A percentile compares a stretch with the other conserved stretches of the same genome.
Evolutionary conservation across 2,888 invertebrate genomes (phyloP).

Genomic region (Cryptocheilus praepositus): DNA sequence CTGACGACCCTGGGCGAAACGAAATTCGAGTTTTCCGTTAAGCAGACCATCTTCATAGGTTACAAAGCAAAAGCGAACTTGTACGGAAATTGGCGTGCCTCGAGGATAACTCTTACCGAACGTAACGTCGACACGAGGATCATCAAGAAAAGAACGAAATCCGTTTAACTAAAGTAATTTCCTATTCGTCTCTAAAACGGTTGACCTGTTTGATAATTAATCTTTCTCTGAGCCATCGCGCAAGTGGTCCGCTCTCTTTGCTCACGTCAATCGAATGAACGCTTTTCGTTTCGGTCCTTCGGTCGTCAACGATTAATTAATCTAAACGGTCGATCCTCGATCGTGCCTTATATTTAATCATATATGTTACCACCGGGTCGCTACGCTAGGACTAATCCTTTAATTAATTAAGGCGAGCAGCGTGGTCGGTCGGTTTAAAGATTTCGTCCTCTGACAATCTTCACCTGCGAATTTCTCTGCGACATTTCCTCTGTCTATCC

Average conservation of each 20-base stretch:
- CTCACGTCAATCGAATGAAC: not conserved
- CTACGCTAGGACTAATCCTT: conserved; percentile 52
- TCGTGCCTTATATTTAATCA: conserved; percentile 29
- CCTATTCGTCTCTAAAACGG: too few relatives aligned
- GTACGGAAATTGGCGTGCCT: too few relatives aligned
- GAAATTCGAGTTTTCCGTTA: conserved; percentile 15
- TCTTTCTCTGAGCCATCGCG: conserved; percentile 22
- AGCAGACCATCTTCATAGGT: conserved; percentile 14
- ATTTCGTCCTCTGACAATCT: too few relatives aligned
- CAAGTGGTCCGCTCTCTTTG: conserved; percentile 3
- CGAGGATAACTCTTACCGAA: too few relatives aligned
- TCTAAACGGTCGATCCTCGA: too few relatives aligned
- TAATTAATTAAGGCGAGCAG: conserved; percentile 62
- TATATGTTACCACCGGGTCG: conserved; percentile 40
- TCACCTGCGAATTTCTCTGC: conserved; percentile 18
- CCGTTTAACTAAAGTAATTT: too few relatives aligned
- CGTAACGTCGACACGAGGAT: too few relatives aligned
- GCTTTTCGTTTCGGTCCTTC: conserved; percentile 30
- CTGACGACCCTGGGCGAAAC: conserved; percentile 21
- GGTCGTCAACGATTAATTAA: conserved; percentile 12
- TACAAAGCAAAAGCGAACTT: too few relatives aligned
- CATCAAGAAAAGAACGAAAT: too few relatives aligned
- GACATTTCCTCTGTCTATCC: conserved; percentile 3
- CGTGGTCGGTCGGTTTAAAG: conserved; percentile 48
- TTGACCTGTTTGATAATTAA: conserved; percentile 16